A percentile compares a stretch with the other conserved stretches of the same genome.
These are phyloP conservation scores for Aethina tumida DNA, from an alignment of 1,140 invertebrate species.

Conservation along the genomic window DNA sequence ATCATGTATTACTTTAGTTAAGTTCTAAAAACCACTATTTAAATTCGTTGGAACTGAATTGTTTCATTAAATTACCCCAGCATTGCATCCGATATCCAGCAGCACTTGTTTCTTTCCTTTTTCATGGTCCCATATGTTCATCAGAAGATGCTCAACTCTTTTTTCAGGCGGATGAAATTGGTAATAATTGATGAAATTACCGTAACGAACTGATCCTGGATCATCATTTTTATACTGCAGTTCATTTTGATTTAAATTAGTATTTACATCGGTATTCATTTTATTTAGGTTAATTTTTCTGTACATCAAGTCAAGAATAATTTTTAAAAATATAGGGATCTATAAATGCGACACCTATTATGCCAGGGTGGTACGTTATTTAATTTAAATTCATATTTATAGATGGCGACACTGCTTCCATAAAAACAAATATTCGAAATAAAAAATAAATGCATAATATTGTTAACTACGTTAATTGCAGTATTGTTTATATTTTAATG, in stretches of 20 bases:
- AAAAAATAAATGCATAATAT: too few relatives aligned
- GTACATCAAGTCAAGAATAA: too few relatives aligned
- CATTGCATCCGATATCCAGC: conserved; percentile 71
- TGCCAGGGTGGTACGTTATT: too few relatives aligned
- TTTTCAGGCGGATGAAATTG: conserved; percentile 61
- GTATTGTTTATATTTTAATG: too few relatives aligned
- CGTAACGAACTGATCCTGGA: conserved; percentile 64
- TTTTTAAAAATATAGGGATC: too few relatives aligned
- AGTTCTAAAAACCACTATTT: conserved; percentile 37
- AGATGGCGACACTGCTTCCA: too few relatives aligned
- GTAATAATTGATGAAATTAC: conserved; percentile 83
- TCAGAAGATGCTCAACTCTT: conserved; percentile 52
- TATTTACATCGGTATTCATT: too few relatives aligned
- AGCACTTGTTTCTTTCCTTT: conserved; percentile 34
- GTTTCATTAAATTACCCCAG: conserved; percentile 44
- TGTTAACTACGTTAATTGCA: too few relatives aligned
- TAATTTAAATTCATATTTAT: too few relatives aligned
- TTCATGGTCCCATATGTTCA: conserved; percentile 46
- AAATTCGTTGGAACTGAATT: conserved; percentile 4
- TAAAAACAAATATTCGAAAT: too few relatives aligned
- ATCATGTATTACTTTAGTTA: conserved; percentile 48
- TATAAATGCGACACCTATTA: too few relatives aligned
- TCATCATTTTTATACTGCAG: conserved; percentile 41
- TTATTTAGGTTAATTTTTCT: too few relatives aligned
- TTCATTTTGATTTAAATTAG: conserved; percentile 4